A percentile compares a stretch with the other conserved stretches of the same genome.
phyloP scores from a whole-genome alignment of 2,113 vertebrate genomes.

The Centropus unirufus region DNA sequence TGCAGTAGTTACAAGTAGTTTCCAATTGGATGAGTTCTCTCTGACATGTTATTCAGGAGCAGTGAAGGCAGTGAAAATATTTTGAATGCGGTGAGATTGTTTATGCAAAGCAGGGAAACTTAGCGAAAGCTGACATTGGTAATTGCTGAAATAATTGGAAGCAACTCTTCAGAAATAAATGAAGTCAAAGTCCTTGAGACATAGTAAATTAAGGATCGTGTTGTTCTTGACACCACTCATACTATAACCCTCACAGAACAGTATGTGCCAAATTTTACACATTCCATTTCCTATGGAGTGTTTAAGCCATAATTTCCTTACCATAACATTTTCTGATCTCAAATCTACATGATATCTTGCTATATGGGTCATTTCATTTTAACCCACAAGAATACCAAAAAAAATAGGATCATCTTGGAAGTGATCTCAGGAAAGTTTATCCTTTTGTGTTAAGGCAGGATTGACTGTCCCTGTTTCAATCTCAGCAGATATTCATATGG shows the following conservation, averaged over 20 bases:
- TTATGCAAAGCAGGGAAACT: background rate
- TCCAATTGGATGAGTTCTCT: background rate
- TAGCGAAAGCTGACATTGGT: background rate
- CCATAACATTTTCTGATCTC: background rate
- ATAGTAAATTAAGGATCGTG: background rate
- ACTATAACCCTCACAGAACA: background rate
- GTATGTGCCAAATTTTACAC: background rate
- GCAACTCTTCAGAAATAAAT: conserved; percentile 1
- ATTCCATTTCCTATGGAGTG: background rate
- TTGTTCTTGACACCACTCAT: background rate
- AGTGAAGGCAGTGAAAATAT: background rate
- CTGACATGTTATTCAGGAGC: background rate
- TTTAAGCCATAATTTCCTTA: background rate
- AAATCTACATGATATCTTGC: background rate
- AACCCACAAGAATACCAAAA: background rate
- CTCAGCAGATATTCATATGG: background rate
- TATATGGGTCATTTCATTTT: background rate
- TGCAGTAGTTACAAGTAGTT: background rate
- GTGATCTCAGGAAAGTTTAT: background rate
- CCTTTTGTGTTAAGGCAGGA: background rate
- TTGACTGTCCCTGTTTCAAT: background rate
- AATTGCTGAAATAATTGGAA: conserved; percentile 6
- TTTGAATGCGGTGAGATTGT: background rate
- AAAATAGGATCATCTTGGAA: background rate
- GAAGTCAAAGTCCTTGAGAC: background rate